phyloP scores from a whole-genome alignment of 2,113 vertebrate species.

The Chionomys nivalis region DNA sequence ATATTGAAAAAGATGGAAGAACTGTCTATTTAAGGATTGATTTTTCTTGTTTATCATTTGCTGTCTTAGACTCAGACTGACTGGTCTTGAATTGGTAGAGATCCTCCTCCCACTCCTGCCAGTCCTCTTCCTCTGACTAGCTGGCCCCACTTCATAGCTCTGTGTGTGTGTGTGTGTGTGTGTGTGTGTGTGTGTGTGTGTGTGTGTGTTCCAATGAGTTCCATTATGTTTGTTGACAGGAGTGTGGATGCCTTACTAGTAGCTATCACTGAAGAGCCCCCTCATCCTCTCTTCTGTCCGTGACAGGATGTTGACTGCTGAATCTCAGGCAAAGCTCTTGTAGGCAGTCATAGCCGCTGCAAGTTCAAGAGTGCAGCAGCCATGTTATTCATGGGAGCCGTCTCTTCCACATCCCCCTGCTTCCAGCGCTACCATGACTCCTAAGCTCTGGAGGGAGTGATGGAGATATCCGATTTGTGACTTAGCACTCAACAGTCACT shows the following conservation, averaged over 20 bases:
- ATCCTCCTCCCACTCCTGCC: background rate
- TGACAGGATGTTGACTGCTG: background rate
- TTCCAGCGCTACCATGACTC: too few species aligned
- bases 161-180: background rate
- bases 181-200: background rate
- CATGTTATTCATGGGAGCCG: background rate
- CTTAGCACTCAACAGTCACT: background rate
- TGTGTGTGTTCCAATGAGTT: background rate
- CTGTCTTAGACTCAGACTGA: background rate
- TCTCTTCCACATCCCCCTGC: background rate
- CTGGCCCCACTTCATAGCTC: background rate
- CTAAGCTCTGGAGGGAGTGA: background rate
- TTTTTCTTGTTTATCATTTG: background rate
- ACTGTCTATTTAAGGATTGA: constrained; percentile 30
- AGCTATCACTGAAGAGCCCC: background rate
- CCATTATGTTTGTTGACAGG: background rate
- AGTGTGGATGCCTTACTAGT: background rate
- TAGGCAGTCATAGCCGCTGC: background rate
- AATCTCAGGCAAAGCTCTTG: background rate
- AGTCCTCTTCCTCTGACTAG: background rate
- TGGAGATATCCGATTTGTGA: background rate
- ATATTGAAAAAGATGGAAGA: background rate
- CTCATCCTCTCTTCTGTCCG: background rate
- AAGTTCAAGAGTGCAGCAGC: background rate
- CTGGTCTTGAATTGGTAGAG: background rate